Evolutionary conservation across 92 coral and sea anemone species (phyloP), one percentile per base, ranked within the genome.

Genomic region (Actinernus sp.): DNA sequence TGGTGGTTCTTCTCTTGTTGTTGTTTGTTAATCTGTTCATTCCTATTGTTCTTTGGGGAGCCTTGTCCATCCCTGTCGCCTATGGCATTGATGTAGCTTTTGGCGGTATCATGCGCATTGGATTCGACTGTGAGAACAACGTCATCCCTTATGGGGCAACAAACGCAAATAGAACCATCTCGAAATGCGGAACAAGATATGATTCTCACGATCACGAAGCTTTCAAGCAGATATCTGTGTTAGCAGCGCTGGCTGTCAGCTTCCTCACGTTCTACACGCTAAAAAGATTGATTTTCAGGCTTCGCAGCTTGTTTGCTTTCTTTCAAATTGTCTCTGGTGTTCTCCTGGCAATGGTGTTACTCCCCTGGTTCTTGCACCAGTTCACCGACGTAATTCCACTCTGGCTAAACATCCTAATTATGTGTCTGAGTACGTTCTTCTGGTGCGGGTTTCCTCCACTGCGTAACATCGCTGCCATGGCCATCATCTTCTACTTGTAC

Each of bases 371-470:
- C 27, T 40, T 90, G 43, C 88, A 89, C 31, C 96, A 89, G 70
- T 85, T 83, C 46, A 9, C 63, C 27, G 66, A 77, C 23, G 76
- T 58, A 17, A 60, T 79, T 8, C 93, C 98, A 9, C 9, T 49
- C 4, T 77, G 89, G 79, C 79, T 84, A 16, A 82, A 78, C 25
- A 61, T 76, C 56, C 49, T 82, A 23, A 74, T 81, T 17, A 30
- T 90, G 16, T 74, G 45, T 49, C 60, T 90, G 24, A 86, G 92
- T 38, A 17, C 86, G 34, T 64, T 90, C 50, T 90, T 90, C 58
- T 90, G 97, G 97, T 73, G 66, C 11, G 97, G 97, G 18, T 86
- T 90, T 34, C 97, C 97, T 0, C 97, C 92, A 3, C 68, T 90
- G 23, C 74, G 97, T 26, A 64, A 17, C 11, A 73, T 72, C 31